Evolutionary conservation across 2,113 vertebrate species (phyloP), one percentile per base, ranked within the genome.

Genomic region (Prunella himalayana): DNA sequence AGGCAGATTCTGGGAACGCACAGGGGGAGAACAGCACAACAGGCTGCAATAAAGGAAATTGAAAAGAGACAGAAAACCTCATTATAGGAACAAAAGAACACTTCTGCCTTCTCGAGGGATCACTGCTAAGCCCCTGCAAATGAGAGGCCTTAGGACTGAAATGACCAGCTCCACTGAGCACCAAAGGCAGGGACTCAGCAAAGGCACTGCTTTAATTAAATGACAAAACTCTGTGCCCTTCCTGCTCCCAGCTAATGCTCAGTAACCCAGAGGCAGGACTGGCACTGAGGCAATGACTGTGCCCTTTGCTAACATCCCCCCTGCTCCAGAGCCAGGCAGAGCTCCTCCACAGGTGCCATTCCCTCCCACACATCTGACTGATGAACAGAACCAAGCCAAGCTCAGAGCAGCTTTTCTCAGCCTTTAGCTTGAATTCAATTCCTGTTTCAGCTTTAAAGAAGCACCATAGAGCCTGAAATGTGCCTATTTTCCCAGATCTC

Each of bases 51-150:
- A 71, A 84, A 90, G 79, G 85, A 95, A 82, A 96, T 7, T n/a
- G 87, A 68, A 93, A 89, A 89, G 80, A 85, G 84, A 51, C 39
- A 76, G 65, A 87, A 96, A 93, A 82, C 15, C 73, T 90, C 65
- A 89, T 78, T 66, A 84, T 12, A 84, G 50, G 27, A 84, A 65
- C 30, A 39, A 82, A 77, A 75, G 47, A 91, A 68, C 54, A 68
- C 27, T 84, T 47, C 0, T 18, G 44, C 35, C 65, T 91, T 75
- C 84, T 76, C 78, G 1, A 69, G 90, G 88, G 65, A 68, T 68
- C 70, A 18, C 19, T 72, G 35, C 42, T 63, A 59, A 68, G 53
- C 14, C 69, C 56, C 56, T 75, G 53, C 53, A 87, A 63, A 75
- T 57, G 47, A 65, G 37, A 73, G 56, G 17, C 50, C 39, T 47